phyloP scores from a whole-genome alignment of 2,888 invertebrate species.

The Sminthurinus aureus region DNA sequence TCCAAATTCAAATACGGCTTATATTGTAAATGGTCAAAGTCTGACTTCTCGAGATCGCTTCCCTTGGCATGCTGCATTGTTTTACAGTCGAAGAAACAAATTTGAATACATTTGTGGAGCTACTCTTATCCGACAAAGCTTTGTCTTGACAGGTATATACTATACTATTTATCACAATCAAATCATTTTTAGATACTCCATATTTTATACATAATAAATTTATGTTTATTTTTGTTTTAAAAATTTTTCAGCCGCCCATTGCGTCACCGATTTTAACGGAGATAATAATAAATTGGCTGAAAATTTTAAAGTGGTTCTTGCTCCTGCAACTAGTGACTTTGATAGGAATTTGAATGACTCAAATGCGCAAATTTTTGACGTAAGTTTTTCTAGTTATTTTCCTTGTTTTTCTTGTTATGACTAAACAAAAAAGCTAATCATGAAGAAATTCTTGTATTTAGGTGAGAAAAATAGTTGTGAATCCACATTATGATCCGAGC shows the following conservation, averaged over 20 bases:
- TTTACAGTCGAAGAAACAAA: background rate
- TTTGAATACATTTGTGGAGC: slow-evolving; percentile 28
- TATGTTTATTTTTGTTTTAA: too few species aligned
- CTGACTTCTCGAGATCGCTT: background rate
- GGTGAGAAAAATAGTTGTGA: slow-evolving; percentile 20
- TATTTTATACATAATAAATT: too few species aligned
- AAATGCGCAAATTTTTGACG: slow-evolving; percentile 8
- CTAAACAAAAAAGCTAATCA: background rate
- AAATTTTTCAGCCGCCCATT: too few species aligned
- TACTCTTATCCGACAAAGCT: slow-evolving; percentile 12
- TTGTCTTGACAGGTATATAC: slow-evolving; percentile 4
- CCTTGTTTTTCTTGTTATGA: background rate
- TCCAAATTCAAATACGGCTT: background rate
- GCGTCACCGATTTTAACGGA: slow-evolving; percentile 18
- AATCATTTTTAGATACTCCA: too few species aligned
- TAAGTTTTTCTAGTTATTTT: background rate
- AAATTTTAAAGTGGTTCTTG: slow-evolving; percentile 3
- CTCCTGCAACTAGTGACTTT: slow-evolving; percentile 6
- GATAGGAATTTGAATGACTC: background rate
- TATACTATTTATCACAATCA: too few species aligned
- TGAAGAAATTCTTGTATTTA: background rate
- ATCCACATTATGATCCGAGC: slow-evolving; percentile 10
- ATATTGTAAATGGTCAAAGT: slow-evolving; percentile 21
- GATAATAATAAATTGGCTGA: slow-evolving; percentile 1
- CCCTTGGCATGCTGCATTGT: slow-evolving; percentile 24